Evolutionary conservation across 2,888 invertebrate genomes (phyloP).

Genomic region (Coelogynopora nodosa): DNA sequence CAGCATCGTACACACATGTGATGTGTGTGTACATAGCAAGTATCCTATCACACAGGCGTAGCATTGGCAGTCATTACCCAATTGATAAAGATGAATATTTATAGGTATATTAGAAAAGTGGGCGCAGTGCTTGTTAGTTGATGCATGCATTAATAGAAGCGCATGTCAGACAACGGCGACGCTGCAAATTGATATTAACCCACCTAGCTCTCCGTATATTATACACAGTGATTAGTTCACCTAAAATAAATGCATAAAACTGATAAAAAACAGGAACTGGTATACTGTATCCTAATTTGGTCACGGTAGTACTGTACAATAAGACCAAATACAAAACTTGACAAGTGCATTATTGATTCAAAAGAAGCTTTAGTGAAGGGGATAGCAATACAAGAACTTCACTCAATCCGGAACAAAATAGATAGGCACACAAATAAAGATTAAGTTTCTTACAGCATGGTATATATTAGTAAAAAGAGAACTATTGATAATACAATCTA

Average conservation of each 20-base stretch:
- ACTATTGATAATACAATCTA: no score
- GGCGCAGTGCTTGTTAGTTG: conserved; percentile 19
- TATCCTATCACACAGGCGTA: conserved; percentile 25
- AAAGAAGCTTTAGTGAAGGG: no score
- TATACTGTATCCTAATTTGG: background rate
- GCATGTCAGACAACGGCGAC: conserved; percentile 1
- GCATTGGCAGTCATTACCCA: conserved; percentile 19
- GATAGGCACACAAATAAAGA: no score
- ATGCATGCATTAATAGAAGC: background rate
- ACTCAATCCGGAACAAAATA: no score
- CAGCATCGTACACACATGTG: background rate
- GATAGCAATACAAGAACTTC: no score
- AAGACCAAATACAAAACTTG: background rate
- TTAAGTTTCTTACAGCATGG: no score
- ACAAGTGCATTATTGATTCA: no score
- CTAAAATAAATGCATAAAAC: background rate
- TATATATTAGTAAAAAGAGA: no score
- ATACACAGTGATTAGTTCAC: background rate
- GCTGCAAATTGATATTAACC: background rate
- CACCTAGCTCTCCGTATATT: background rate
- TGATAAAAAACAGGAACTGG: background rate
- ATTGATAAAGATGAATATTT: conserved; percentile 28
- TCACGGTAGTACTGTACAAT: background rate
- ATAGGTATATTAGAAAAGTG: conserved; percentile 13
- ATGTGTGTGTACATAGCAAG: conserved; percentile 20